A percentile compares a stretch with the other conserved stretches of the same genome.
phyloP scores from a whole-genome alignment of 30 jellyfish, hydroid and myxozoan species.

The Sanderia malayensis region DNA sequence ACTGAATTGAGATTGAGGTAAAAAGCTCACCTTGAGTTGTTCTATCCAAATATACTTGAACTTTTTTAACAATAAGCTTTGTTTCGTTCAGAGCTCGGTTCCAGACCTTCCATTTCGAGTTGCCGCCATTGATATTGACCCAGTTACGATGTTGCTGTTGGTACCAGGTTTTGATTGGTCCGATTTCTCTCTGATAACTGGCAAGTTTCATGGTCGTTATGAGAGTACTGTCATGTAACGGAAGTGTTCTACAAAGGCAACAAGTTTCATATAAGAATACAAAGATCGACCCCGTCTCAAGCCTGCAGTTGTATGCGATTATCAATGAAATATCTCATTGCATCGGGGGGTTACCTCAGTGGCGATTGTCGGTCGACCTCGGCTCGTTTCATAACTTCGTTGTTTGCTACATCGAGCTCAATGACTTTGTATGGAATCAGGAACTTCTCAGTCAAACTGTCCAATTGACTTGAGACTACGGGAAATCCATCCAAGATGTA shows the following conservation, averaged over 20 bases:
- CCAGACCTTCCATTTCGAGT: conserved; percentile 92
- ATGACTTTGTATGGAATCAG: conserved; percentile 82
- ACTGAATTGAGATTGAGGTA: no score
- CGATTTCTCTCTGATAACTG: conserved; percentile 44
- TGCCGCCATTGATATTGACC: conserved; percentile 65
- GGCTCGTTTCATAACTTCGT: conserved; percentile 60
- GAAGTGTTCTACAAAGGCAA: conserved; percentile 37
- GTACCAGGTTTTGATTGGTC: conserved; percentile 53
- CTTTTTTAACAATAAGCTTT: conserved; percentile 38
- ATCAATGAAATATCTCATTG: no score
- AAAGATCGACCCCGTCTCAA: no score
- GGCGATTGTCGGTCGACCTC: conserved; percentile 70
- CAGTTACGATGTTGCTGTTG: conserved; percentile 72
- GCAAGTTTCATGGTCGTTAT: conserved; percentile 76
- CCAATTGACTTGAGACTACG: conserved; percentile 50
- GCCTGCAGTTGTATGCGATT: no score
- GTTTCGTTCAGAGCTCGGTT: conserved; percentile 46
- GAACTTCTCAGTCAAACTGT: conserved; percentile 54
- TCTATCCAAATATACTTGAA: conserved; percentile 65
- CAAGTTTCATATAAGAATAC: not conserved
- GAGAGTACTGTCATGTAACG: conserved; percentile 90
- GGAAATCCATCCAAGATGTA: conserved; percentile 93
- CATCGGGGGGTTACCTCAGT: conserved; percentile 78
- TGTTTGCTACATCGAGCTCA: conserved; percentile 47
- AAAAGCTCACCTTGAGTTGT: conserved; percentile 71